Conservation (phyloP, 2,888 invertebrate genomes). For the Plebejus melissa region DNA sequence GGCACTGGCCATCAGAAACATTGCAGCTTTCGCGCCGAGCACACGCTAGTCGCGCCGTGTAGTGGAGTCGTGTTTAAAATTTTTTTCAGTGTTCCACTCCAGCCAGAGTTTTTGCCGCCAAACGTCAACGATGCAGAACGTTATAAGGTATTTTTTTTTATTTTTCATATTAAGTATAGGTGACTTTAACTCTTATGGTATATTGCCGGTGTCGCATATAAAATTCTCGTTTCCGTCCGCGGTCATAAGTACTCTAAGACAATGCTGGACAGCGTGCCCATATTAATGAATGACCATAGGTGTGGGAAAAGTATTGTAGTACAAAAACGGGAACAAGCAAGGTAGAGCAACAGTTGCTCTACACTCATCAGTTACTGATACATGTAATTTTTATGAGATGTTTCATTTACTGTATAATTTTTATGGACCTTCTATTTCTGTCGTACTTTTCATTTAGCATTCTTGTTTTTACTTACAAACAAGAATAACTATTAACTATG, state of each 20-base stretch:
- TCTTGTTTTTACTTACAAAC: not conserved
- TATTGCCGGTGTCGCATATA: conserved; percentile 22
- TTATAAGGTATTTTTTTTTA: conserved; percentile 50
- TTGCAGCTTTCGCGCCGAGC: conserved; percentile 55
- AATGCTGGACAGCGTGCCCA: conserved; percentile 35
- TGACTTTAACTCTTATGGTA: not conserved
- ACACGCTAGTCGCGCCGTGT: conserved; percentile 51
- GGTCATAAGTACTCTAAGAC: conserved; percentile 36
- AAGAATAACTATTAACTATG: not conserved
- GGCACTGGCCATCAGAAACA: conserved; percentile 57
- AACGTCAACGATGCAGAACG: conserved; percentile 61
- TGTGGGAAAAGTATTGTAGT: conserved; percentile 32
- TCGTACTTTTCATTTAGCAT: not conserved
- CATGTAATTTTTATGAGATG: conserved; percentile 4
- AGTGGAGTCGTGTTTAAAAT: conserved; percentile 49
- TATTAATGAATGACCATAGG: conserved; percentile 33
- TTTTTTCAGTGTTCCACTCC: conserved; percentile 44
- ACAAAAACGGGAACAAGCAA: conserved; percentile 1
- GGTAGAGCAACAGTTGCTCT: not conserved
- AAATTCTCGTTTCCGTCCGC: conserved; percentile 30
- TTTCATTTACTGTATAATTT: not conserved
- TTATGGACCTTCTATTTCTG: not conserved
- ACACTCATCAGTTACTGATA: not conserved
- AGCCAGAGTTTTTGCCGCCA: conserved; percentile 41
- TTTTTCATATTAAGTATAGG: not conserved